These are phyloP conservation scores for Archips xylosteana DNA, from an alignment of 2,888 invertebrate genomes.

Conservation along the genomic window DNA sequence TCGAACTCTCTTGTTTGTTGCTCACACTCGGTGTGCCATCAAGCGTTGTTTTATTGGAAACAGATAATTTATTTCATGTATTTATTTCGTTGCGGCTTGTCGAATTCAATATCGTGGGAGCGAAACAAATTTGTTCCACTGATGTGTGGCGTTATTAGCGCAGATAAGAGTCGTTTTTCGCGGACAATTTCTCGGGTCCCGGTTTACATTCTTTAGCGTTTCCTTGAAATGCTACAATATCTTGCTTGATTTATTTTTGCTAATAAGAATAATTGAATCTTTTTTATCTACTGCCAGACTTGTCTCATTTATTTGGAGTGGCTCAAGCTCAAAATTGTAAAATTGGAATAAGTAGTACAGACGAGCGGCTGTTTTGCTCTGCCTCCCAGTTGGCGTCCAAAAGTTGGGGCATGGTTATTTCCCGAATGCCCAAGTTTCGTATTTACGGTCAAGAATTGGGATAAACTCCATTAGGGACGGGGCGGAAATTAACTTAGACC, in stretches of 20 bases:
- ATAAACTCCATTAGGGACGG: conserved; percentile 65
- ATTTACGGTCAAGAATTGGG: conserved; percentile 55
- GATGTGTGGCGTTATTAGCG: conserved; percentile 56
- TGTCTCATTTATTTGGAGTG: conserved; percentile 34
- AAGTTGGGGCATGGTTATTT: conserved; percentile 50
- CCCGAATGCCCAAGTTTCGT: conserved; percentile 49
- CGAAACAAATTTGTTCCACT: conserved; percentile 52
- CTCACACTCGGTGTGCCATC: conserved; percentile 56
- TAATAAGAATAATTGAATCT: background rate
- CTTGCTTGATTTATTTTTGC: background rate
- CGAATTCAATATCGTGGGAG: conserved; percentile 76
- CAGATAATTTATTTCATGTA: conserved; percentile 83
- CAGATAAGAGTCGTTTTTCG: conserved; percentile 46
- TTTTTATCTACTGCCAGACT: conserved; percentile 6
- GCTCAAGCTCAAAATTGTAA: conserved; percentile 19
- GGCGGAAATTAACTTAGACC: conserved; percentile 74
- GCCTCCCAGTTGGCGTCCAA: conserved; percentile 43
- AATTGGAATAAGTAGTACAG: conserved; percentile 26
- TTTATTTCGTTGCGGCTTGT: conserved; percentile 76
- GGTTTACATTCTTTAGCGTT: background rate
- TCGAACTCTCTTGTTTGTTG: conserved; percentile 35
- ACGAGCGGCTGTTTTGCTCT: conserved; percentile 15
- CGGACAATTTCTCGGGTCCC: background rate
- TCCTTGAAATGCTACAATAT: background rate
- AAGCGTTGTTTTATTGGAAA: conserved; percentile 81